Percentiles rank a stretch among this genome's conserved stretches.
Evolutionary conservation across 2,888 invertebrate genomes (phyloP).

Genomic region (Hirtodrosophila histrioides): DNA sequence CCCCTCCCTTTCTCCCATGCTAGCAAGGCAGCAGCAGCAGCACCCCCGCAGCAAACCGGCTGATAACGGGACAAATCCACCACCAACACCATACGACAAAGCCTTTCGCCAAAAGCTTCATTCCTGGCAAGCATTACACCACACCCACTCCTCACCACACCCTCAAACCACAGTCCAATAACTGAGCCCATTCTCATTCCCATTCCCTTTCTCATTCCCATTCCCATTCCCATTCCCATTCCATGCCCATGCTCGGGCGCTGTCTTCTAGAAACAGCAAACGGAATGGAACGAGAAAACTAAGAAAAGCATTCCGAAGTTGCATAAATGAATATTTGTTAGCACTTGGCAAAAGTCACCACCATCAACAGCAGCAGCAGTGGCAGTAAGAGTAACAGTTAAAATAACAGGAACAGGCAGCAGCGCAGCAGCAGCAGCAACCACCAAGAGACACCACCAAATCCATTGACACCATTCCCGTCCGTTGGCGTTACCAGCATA

Average conservation of each 20-base stretch:
- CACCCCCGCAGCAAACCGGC: background rate
- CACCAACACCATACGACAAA: no score
- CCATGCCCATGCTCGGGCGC: background rate
- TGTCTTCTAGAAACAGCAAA: constrained; percentile 1
- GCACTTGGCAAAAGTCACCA: constrained; percentile 26
- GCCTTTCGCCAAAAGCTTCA: no score
- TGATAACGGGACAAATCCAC: constrained; percentile 5
- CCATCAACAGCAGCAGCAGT: constrained; percentile 11
- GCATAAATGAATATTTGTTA: constrained; percentile 36
- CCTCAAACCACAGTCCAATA: background rate
- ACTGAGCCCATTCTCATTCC: background rate
- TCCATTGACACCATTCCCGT: constrained; percentile 36
- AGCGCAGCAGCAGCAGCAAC: constrained; percentile 28
- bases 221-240: background rate
- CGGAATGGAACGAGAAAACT: background rate
- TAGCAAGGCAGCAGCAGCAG: no score
- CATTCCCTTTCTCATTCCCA: no score
- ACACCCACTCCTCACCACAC: background rate
- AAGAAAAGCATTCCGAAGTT: constrained; percentile 31
- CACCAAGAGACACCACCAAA: constrained; percentile 43
- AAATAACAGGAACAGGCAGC: background rate
- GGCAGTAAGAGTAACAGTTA: background rate
- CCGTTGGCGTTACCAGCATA: constrained; percentile 14
- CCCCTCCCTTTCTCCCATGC: background rate
- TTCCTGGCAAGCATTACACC: background rate